A percentile compares a stretch with the other conserved stretches of the same genome.
Conservation (phyloP, 1,140 invertebrate genomes). For the Aphelenchoides avenae region DNA sequence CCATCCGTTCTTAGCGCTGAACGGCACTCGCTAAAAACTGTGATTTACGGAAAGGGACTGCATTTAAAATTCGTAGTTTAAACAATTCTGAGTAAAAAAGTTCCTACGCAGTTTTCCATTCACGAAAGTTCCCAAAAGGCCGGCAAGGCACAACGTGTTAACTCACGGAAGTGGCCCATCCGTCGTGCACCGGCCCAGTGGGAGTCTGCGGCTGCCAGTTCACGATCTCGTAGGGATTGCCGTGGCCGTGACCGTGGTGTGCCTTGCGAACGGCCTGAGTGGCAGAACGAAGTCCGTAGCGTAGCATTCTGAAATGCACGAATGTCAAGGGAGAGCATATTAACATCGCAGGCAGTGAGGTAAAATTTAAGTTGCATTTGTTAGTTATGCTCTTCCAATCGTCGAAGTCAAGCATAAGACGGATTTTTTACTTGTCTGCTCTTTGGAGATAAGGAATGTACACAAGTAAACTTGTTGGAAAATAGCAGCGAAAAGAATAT, state of each 20-base stretch:
- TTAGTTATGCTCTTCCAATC: neutral
- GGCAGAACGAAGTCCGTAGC: conserved; percentile 31
- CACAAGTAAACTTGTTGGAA: too few species aligned
- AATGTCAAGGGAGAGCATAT: too few species aligned
- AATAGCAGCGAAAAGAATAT: too few species aligned
- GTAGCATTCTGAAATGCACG: too few species aligned
- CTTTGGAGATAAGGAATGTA: too few species aligned
- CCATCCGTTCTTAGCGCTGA: conserved; percentile 32
- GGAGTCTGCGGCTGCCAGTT: conserved; percentile 37
- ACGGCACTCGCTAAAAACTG: neutral
- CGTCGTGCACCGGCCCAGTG: conserved; percentile 34
- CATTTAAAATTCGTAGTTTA: conserved; percentile 25
- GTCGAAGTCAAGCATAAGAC: conserved; percentile 14
- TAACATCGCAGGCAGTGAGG: too few species aligned
- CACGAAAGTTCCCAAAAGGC: too few species aligned
- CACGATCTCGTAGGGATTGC: conserved; percentile 25
- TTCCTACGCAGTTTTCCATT: neutral
- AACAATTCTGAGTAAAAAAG: neutral
- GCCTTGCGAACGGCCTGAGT: conserved; percentile 28
- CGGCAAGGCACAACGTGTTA: conserved; percentile 16
- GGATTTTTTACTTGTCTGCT: too few species aligned
- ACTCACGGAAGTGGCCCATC: conserved; percentile 45
- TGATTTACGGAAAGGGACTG: conserved; percentile 21
- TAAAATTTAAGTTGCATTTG: too few species aligned
- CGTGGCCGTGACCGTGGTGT: conserved; percentile 27